phyloP scores from a whole-genome alignment of 2,888 invertebrate species.

The Tinea semifulvella region DNA sequence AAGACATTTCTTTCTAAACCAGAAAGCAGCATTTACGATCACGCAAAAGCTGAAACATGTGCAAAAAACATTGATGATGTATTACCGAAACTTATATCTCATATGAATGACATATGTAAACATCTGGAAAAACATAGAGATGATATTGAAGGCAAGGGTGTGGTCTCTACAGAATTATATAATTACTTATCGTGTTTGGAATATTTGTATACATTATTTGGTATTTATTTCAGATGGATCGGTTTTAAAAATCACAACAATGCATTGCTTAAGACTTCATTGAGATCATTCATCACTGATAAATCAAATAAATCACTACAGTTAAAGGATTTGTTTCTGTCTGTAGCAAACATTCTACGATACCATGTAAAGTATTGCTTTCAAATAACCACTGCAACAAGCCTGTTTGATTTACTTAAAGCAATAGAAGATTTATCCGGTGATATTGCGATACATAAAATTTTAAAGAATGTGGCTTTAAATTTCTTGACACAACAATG shows the following conservation, averaged over 20 bases:
- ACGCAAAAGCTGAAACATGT: conserved; percentile 39
- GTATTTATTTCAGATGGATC: conserved; percentile 70
- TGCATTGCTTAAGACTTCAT: conserved; percentile 40
- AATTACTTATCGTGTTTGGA: conserved; percentile 57
- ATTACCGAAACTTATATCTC: conserved; percentile 40
- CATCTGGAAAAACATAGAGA: conserved; percentile 32
- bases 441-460: conserved; percentile 42
- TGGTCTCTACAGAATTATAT: conserved; percentile 32
- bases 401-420: conserved; percentile 61
- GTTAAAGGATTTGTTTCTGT: conserved; percentile 27
- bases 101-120: conserved; percentile 34
- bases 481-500: conserved; percentile 72
- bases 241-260: conserved; percentile 62
- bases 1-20: conserved; percentile 43
- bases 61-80: conserved; percentile 35
- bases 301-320: background rate
- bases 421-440: conserved; percentile 52
- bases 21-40: conserved; percentile 34
- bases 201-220: conserved; percentile 62
- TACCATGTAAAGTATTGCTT: conserved; percentile 59
- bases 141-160: conserved; percentile 29
- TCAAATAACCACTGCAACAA: conserved; percentile 62
- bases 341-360: conserved; percentile 45
- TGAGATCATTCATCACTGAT: conserved; percentile 23
- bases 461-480: conserved; percentile 46